Base-by-base conservation (phyloP, 2,888 invertebrate genomes). In the Heliothis peltigera region DNA sequence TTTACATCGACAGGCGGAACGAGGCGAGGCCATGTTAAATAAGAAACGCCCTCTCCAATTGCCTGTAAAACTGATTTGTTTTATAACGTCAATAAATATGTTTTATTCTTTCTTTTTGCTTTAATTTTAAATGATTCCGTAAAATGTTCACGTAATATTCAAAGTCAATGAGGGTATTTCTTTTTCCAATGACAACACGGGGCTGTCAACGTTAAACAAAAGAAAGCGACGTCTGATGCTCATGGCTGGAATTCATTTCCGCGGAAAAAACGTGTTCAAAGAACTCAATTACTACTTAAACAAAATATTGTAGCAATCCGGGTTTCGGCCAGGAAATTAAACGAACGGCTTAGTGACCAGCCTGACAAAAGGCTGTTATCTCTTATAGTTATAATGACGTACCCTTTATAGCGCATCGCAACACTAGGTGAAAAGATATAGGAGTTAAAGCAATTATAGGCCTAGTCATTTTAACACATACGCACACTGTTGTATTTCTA, bases 311-410 rank as follows among this genome's bases (percentile, higher is more conserved):
- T 87, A 84, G 89, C 89, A 86, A 91, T 92, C 85, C 89, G 87
- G 88, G 90, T 86, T 90, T 87, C 83, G 84, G 88, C 81, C 92
- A 93, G 95, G 95, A 95, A 94, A 94, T 95, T 95, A 94, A 94
- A 91, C 87, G 91, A 91, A 91, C 87, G 89, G 90, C 89, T 91
- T 91, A 92, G 87, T 89, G 88, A 81, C 86, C 82, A 81, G 79
- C 81, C 82, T 84, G 84, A 90, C 90, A 90, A 90, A 91, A 88
- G 89, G 84, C 77, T 89, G 89, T 90, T 92, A 92, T 92, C 91
- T 91, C 87, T 86, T 85, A 87, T 91, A 92, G 91, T 91, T 90
- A 88, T 89, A 90, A 90, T 86, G 89, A 88, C 85, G 77, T 79
- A 87, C 87, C 90, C 88, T 89, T 89, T 84, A 85, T 84, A 79